Evolutionary conservation across 2,888 invertebrate species (phyloP).

Genomic region (Tenthredo amoena): DNA sequence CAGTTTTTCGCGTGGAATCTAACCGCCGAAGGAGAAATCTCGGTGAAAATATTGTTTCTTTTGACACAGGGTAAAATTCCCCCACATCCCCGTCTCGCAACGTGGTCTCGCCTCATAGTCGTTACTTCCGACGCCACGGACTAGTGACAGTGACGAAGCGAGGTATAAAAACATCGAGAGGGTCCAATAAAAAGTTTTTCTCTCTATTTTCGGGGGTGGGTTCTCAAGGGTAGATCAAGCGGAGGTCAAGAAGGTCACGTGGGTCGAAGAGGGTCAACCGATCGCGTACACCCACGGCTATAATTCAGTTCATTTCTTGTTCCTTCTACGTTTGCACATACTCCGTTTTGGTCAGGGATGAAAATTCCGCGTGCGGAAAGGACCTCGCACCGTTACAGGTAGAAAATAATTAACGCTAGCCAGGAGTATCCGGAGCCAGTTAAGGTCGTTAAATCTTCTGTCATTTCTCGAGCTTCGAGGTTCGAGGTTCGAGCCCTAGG

Average conservation of each 20-base stretch:
- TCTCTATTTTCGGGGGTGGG: not conserved
- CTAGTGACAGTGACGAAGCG: constrained; percentile 42
- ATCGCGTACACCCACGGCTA: not conserved
- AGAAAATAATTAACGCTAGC: not conserved
- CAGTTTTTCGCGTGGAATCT: not conserved
- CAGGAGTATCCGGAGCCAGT: not conserved
- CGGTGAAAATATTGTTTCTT: not conserved
- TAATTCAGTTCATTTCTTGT: not conserved
- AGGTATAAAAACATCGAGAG: constrained; percentile 8
- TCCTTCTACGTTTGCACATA: not conserved
- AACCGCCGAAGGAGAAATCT: not conserved
- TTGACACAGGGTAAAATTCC: not conserved
- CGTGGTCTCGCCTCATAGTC: not conserved
- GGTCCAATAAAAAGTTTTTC: constrained; percentile 17
- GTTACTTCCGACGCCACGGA: constrained; percentile 31
- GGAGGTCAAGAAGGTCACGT: constrained; percentile 23
- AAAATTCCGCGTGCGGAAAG: not conserved
- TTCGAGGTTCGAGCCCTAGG: not conserved
- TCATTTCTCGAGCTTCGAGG: not conserved
- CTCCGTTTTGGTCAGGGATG: not conserved
- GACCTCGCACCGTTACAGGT: not conserved
- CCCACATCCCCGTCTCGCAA: not conserved
- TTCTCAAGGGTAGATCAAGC: not conserved
- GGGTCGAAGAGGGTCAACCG: not conserved
- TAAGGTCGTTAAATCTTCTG: constrained; percentile 30